These are phyloP conservation scores for Microcebus jonahi DNA, from an alignment of 2,113 vertebrate genomes.

Conservation along the genomic window DNA sequence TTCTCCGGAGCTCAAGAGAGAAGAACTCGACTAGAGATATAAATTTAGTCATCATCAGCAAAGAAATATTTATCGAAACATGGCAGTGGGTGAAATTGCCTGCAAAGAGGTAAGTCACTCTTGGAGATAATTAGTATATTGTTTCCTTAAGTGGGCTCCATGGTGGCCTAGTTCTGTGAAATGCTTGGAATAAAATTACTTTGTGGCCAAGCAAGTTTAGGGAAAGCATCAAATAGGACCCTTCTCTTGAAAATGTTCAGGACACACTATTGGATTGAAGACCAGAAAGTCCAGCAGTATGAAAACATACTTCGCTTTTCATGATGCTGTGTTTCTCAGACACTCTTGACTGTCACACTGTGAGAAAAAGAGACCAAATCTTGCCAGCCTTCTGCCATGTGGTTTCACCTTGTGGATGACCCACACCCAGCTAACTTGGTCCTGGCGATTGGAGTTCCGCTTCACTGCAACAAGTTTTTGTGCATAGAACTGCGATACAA, in stretches of 20 bases:
- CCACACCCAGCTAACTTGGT: neutral
- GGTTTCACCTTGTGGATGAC: neutral
- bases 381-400: neutral
- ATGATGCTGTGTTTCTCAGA: neutral
- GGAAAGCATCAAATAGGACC: neutral
- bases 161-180: neutral
- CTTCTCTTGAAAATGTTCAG: conserved; percentile 15
- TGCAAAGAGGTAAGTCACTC: neutral
- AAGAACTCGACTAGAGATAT: neutral
- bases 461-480: neutral
- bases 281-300: neutral
- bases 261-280: neutral
- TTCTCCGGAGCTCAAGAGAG: neutral
- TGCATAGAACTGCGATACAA: neutral
- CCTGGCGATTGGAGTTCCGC: neutral
- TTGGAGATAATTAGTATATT: neutral
- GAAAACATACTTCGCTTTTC: neutral
- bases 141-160: neutral
- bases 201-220: conserved; percentile 26
- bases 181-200: conserved; percentile 38
- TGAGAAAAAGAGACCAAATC: conserved; percentile 17
- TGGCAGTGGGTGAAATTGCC: neutral
- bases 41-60: neutral
- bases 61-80: neutral
- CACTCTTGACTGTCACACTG: neutral